Evolutionary conservation across 1,140 invertebrate species (phyloP), one percentile per base, ranked within the genome.

Genomic region (Sipha flava): DNA sequence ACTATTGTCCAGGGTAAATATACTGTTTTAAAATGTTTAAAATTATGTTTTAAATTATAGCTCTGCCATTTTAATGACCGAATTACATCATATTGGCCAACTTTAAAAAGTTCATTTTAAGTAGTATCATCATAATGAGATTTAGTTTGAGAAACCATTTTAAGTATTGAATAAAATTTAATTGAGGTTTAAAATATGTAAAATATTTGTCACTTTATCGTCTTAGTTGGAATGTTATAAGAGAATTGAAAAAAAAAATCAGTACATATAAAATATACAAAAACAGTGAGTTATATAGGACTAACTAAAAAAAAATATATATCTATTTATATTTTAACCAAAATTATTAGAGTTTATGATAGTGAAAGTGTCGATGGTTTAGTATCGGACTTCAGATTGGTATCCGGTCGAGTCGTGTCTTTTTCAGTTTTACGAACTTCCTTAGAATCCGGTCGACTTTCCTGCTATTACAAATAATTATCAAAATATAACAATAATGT

Each of bases 361-460:
- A 77, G 4, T 1, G 73, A 77, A 21, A 77, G 16, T 1, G 73
- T 77, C 18, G 73, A 77, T 16, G 73, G 52, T 40, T 77, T 77
- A 14, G 73, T 59, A n/a, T 70, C 43, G 5, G 73, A 77, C 49
- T 77, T 77, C 2, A 77, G 16, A 40, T 77, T 59, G 6, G 73
- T 52, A 26, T 77, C 73, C 3, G 73, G 73, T 18, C 73, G 49
- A 4, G 73, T 77, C 21, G 73, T 77, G 23, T 77, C 73, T 40
- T 77, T 77, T 77, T 77, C 73, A 18, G 73, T 77, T 77, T 77
- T 77, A 12, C 73, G 52, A 4, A 77, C 37, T n/a, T 77, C 73
- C 21, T 77, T 77, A 6, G 73, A 77, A 54, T 77, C 73, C 37
- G 52, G 73, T n/a, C 73, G 73, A 57, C 23, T 59, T 26, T 77